A percentile compares a stretch with the other conserved stretches of the same genome.
These are phyloP conservation scores for Drosophila rellima DNA, from an alignment of 2,888 invertebrate genomes.

Conservation along the genomic window DNA sequence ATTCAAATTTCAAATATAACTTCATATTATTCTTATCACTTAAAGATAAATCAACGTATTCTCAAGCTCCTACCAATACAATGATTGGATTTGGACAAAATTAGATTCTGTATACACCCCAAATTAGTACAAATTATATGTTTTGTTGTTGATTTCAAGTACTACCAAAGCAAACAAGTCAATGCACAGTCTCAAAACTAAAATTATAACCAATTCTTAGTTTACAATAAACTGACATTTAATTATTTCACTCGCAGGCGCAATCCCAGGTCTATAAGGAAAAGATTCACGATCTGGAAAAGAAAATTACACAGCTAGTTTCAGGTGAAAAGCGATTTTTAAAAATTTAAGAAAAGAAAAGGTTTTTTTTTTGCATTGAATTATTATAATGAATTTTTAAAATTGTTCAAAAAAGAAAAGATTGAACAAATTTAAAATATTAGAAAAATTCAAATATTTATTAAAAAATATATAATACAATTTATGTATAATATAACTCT, in stretches of 20 bases:
- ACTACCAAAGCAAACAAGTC: slow-evolving; percentile 5
- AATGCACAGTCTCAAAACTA: slow-evolving; percentile 10
- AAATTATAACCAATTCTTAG: background rate
- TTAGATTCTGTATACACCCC: background rate
- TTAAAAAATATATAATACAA: no score
- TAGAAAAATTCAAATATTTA: no score
- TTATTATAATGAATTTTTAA: no score
- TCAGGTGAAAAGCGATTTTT: slow-evolving; percentile 56
- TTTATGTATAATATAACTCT: no score
- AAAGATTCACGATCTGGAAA: slow-evolving; percentile 83
- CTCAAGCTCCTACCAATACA: rapidly evolving
- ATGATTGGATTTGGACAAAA: background rate
- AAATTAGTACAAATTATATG: background rate
- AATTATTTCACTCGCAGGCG: slow-evolving; percentile 65
- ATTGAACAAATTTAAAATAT: no score
- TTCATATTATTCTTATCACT: background rate
- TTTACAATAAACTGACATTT: slow-evolving; percentile 11
- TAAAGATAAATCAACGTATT: background rate
- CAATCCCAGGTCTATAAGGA: slow-evolving; percentile 85
- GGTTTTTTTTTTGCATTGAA: no score
- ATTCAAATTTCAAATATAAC: no score
- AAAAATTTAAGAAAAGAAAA: no score
- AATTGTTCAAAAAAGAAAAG: no score
- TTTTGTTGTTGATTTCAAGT: background rate
- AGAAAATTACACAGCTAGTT: slow-evolving; percentile 73